Evolutionary conservation across 2,797 vertebrate genomes (phyloP).

Genomic region (Tachyglossus aculeatus): DNA sequence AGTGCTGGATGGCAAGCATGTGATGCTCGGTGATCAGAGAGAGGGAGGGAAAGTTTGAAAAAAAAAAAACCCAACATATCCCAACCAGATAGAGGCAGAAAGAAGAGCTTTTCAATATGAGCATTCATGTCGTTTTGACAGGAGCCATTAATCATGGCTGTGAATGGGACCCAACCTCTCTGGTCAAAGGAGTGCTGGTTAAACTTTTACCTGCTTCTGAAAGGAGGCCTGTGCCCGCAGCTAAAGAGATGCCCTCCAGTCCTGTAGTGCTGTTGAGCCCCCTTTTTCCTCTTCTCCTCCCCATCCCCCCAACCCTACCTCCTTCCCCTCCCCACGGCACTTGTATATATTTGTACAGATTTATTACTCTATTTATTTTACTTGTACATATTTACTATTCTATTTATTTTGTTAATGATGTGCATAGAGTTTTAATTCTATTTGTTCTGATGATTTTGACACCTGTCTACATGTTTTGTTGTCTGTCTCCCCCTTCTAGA

Average conservation of each 20-base stretch:
- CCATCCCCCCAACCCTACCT: too few relatives aligned
- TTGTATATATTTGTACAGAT: too few relatives aligned
- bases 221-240: slow-evolving; percentile 63
- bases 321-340: too few relatives aligned
- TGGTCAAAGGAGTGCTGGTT: slow-evolving; percentile 85
- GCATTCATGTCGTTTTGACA: slow-evolving; percentile 82
- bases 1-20: slow-evolving; percentile 74
- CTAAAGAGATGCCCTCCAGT: slow-evolving; percentile 71
- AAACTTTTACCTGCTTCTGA: slow-evolving; percentile 95
- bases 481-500: too few relatives aligned
- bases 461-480: too few relatives aligned
- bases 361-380: too few relatives aligned
- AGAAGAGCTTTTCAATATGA: slow-evolving; percentile 82
- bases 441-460: too few relatives aligned
- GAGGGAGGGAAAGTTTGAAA: slow-evolving; percentile 66
- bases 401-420: too few relatives aligned
- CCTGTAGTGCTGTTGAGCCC: slow-evolving; percentile 63
- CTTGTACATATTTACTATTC: too few relatives aligned
- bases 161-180: slow-evolving; percentile 69
- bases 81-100: slow-evolving; percentile 77
- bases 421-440: too few relatives aligned
- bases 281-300: too few relatives aligned
- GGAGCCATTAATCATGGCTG: slow-evolving; percentile 83
- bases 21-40: slow-evolving; percentile 71
- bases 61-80: too few relatives aligned